Evolutionary conservation across 2,113 vertebrate species (phyloP).

Genomic region (Poeciliopsis retropinna): DNA sequence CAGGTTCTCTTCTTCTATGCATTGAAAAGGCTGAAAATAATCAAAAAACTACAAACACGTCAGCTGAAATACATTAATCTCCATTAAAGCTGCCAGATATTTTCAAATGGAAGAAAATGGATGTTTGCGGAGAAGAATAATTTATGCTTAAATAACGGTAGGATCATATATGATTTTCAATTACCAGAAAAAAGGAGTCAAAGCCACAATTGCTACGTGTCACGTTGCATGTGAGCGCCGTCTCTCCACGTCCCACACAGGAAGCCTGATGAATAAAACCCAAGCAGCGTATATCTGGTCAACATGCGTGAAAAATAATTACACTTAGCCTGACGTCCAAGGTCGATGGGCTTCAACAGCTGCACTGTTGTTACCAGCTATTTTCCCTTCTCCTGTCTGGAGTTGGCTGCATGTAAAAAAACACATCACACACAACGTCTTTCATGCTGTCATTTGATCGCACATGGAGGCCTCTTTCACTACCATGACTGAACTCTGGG

Average conservation of each 20-base stretch:
- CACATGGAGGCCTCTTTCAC: conserved; percentile 53
- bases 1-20: too few species aligned
- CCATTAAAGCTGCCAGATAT: too few species aligned
- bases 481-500: conserved; percentile 31
- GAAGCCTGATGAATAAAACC: conserved; percentile 61
- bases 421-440: conserved; percentile 53
- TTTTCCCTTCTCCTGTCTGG: conserved; percentile 63
- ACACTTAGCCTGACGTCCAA: conserved; percentile 71
- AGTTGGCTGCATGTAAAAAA: conserved; percentile 47
- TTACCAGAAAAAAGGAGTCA: too few species aligned
- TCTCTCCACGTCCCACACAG: conserved; percentile 11
- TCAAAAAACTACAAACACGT: too few species aligned
- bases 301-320: conserved; percentile 68
- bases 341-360: conserved; percentile 70
- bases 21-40: too few species aligned
- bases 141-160: too few species aligned
- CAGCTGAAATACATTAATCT: too few species aligned
- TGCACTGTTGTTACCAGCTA: conserved; percentile 53
- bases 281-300: conserved; percentile 62
- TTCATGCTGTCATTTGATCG: conserved; percentile 66
- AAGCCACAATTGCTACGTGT: conserved; percentile 36
- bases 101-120: too few species aligned
- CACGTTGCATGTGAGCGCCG: conserved; percentile 5
- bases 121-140: too few species aligned
- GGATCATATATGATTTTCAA: too few species aligned